Evolutionary conservation across 2,888 invertebrate genomes (phyloP).

Genomic region (Agrilus cyanescens): DNA sequence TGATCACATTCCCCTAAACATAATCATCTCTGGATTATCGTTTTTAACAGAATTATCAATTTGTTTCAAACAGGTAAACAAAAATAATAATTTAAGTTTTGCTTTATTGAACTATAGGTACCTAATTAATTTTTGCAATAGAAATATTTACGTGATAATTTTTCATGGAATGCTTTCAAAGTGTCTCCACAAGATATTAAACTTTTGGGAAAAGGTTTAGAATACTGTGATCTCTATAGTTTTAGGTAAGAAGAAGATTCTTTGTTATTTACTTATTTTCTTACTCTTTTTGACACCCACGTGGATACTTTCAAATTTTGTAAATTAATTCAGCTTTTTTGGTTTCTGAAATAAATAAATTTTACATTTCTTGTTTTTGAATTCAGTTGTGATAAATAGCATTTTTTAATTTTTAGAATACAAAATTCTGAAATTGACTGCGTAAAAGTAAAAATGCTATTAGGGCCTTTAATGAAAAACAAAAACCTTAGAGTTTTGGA

Average conservation of each 20-base stretch:
- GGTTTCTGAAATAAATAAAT: no score
- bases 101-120: no score
- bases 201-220: constrained; percentile 25
- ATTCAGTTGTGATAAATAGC: no score
- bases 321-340: no score
- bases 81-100: no score
- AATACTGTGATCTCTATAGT: constrained; percentile 21
- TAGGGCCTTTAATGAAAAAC: constrained; percentile 24
- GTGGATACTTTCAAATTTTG: no score
- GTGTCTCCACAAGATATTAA: constrained; percentile 24
- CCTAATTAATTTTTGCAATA: no score
- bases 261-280: no score
- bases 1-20: constrained; percentile 26
- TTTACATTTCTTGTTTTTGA: not conserved
- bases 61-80: constrained; percentile 28
- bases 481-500: constrained; percentile 23
- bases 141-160: constrained; percentile 25
- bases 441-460: constrained; percentile 22
- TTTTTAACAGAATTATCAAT: constrained; percentile 25
- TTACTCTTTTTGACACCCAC: no score
- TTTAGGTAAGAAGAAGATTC: constrained; percentile 20
- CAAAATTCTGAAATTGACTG: constrained; percentile 29
- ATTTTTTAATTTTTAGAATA: constrained; percentile 20
- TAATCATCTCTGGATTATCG: constrained; percentile 23
- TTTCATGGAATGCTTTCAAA: constrained; percentile 26